Base-by-base conservation (phyloP, 2,113 vertebrate species). In the Heterochromis multidens region DNA sequence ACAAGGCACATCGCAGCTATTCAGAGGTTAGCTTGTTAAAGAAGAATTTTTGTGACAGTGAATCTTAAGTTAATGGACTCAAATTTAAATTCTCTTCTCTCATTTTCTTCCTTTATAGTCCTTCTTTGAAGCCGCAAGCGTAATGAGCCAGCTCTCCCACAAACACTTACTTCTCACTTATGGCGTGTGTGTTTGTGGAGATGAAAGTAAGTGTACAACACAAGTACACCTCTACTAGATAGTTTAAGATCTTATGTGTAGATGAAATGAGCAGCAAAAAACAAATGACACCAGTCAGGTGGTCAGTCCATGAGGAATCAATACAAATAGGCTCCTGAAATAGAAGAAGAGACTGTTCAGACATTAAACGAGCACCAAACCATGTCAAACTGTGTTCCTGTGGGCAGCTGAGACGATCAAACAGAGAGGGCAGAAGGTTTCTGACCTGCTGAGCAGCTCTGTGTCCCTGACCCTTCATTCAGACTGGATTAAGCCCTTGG, bases 101-200 rank as follows among this genome's bases (percentile, higher is more conserved):
- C 6, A 1, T 87, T 84, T 88, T 83, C 86, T 10, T 58, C 33
- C 60, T 57, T n/a, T 63, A n/a, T 67, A 99, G 99, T 99, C 98
- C 1, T 99, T 99, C 93, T 99, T 99, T 94, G 99, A 99, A 95
- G 98, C 99, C 57, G 98, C 98, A 91, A 99, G 99, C 90, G 98
- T 99, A 98, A 99, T 99, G 98, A 99, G 98, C 92, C 98, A 99
- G 89, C 97, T 99, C 77, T 98, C 98, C 88, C 97, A 99, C 92
- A 99, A 98, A 90, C 97, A 99, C 93, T 88, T 99, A 87, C 96
- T 99, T 80, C 96, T 99, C 91, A 99, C 97, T 95, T 99, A 98
- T 46, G 99, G 99, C 13, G 97, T 99, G 52, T 99, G 98, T 6
- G 98, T 99, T 57, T 99, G 96, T 84, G 97, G 98, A 59, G 97